Evolutionary conservation across 2,797 vertebrate genomes (phyloP), one percentile per base, ranked within the genome.

Genomic region (Lithobates pipiens): DNA sequence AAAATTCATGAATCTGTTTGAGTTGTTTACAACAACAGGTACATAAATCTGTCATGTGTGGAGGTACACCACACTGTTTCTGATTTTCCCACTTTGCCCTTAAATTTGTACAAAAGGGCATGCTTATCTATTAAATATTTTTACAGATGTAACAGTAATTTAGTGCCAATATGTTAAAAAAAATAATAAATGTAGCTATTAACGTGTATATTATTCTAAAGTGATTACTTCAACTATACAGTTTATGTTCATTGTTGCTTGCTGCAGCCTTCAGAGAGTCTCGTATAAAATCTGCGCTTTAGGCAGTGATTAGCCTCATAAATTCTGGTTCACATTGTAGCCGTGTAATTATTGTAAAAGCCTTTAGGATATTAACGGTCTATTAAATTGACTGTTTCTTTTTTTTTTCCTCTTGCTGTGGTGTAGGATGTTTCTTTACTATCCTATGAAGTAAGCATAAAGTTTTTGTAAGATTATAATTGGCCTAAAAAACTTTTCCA

Each of bases 301-400:
- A 85, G 87, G 88, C 89, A 89, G 75, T 88, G 86, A 89, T 93
- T 90, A 93, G 87, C 88, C 86, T 92, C 73, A 88, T 91, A 88
- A 91, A 89, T 90, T 92, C 86, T 89, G 79, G 71, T 89, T 90
- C 88, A 82, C 70, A 84, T 85, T 91, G 77, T 80, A 76, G 88
- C 88, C 89, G 15, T 91, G 88, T 89, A 90, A 89, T 91, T 91
- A 85, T 88, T 91, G 86, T 82, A 90, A 89, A 91, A 89, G 75
- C 89, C 27, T 85, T 88, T 89, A 87, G 83, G 85, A 88, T 89
- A 87, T 90, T 90, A 91, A 87, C 77, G 83, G 82, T 88, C 84
- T 77, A 63, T 90, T 89, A 85, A 89, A 87, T 72, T 88, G 82
- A 4, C 42, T 29, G 0, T 88, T 88, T 88, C 80, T 87, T 89